phyloP scores from a whole-genome alignment of 2,113 vertebrate genomes.

The Heteronetta atricapilla region DNA sequence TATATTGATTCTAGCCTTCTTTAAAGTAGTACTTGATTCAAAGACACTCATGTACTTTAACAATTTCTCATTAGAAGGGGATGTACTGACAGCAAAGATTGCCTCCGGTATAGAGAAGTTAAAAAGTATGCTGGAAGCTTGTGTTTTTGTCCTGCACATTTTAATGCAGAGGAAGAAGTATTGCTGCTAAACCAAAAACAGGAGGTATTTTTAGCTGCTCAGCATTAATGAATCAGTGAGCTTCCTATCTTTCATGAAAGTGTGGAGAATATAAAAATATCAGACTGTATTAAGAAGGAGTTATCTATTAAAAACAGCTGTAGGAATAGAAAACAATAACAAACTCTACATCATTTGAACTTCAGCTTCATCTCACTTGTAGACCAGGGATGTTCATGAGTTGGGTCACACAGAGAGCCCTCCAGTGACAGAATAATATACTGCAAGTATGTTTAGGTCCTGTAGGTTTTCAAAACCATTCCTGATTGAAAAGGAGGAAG shows the following conservation, averaged over 20 bases:
- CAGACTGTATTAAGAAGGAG: not conserved
- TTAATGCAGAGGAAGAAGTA: not conserved
- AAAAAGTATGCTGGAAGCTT: not conserved
- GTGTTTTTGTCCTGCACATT: not conserved
- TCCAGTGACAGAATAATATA: not conserved
- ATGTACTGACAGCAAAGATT: slow-evolving; percentile 2
- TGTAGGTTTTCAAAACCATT: not conserved
- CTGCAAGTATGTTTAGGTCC: not conserved
- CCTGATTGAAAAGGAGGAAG: not conserved
- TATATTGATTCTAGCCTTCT: not conserved
- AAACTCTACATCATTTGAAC: not conserved
- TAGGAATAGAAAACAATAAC: not conserved
- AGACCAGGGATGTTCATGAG: not conserved
- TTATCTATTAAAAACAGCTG: not conserved
- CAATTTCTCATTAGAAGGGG: not conserved
- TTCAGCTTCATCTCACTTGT: not conserved
- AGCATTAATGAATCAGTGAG: not conserved
- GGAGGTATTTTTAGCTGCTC: not conserved
- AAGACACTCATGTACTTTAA: not conserved
- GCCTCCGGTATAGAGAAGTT: not conserved
- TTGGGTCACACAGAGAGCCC: not conserved
- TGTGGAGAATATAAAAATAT: not conserved
- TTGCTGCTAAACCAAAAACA: not conserved
- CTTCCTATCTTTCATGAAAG: not conserved
- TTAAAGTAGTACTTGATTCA: not conserved